Base-by-base conservation (phyloP, 2,797 vertebrate species). In the Crax fasciolata region DNA sequence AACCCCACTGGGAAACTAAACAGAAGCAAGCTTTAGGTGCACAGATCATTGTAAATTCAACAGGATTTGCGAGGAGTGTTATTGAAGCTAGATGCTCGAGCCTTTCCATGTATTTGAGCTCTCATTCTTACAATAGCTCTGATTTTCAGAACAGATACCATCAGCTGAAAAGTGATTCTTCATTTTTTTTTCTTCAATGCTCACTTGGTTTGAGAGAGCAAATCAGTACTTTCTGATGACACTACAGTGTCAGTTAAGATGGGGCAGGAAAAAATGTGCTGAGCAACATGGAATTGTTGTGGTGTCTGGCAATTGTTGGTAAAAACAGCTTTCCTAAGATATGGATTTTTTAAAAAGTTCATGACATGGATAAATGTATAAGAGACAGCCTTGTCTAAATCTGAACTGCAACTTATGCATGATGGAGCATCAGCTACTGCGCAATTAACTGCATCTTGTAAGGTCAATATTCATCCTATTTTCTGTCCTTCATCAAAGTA, bases 81-180 rank as follows among this genome's bases (percentile, higher is more conserved):
- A 49, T 13, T 90, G 62, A 90, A 86, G 66, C 70, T 70, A 43
- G 14, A 21, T 41, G n/a, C 48, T 75, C 48, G 20, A 23, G 30
- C 79, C 32, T 55, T 87, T 92, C 87, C 35, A 28, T 52, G 43
- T 73, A 61, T 73, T 90, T 84, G 44, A 93, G 75, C 35, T 75
- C n/a, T 59, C 30, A 30, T 75, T 55, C 73, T 63, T 41, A 65
- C 18, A 74, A 35, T 62, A 85, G 32, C 38, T 71, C 70, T 67
- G 59, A 72, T 88, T 89, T 94, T 92, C 57, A 61, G 70, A 81
- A 48, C 24, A 79, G 71, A 32, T 38, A 35, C 11, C 49, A 57
- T 57, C 77, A 65, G 20, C 38, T 89, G 43, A 59, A 86, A 93
- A 75, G 74, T n/a, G 41, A 55, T 58, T 85, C 15, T 77, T 76